A percentile compares a stretch with the other conserved stretches of the same genome.
Conservation (phyloP, 1,140 invertebrate genomes). For the Alviniconcha marisindica region DNA sequence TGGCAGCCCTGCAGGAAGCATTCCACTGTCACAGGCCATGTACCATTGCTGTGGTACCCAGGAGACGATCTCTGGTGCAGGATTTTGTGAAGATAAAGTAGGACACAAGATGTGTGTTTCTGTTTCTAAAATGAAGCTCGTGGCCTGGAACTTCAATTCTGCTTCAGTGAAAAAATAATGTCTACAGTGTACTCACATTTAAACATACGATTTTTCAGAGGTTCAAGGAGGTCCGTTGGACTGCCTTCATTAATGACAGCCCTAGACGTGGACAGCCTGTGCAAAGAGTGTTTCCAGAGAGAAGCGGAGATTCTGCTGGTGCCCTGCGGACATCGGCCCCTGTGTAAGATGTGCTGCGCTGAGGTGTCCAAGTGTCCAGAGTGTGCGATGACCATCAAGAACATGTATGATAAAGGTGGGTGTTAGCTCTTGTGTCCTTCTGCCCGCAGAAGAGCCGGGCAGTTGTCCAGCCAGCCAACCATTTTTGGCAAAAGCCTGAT, state of each 20-base stretch:
- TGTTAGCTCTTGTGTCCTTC: neutral
- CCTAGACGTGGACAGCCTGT: neutral
- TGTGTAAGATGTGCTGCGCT: constrained; percentile 2
- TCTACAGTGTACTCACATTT: neutral
- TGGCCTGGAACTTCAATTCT: neutral
- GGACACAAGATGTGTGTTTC: no score
- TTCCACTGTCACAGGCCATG: no score
- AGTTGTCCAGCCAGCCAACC: neutral
- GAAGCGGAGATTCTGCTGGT: constrained; percentile 14
- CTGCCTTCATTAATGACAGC: neutral
- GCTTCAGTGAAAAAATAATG: neutral
- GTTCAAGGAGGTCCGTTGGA: neutral
- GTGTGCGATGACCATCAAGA: neutral
- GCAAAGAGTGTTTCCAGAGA: neutral
- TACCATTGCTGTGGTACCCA: no score
- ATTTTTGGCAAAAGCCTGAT: neutral
- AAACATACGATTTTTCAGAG: neutral
- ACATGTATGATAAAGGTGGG: constrained; percentile 32
- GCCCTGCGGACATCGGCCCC: constrained; percentile 15
- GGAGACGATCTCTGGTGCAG: no score
- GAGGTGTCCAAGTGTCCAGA: neutral
- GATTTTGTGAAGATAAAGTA: neutral
- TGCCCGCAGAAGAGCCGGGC: neutral
- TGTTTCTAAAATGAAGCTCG: no score
- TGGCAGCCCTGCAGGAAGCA: no score